Conservation (phyloP, 1,140 invertebrate genomes). For the Limonius californicus region DNA sequence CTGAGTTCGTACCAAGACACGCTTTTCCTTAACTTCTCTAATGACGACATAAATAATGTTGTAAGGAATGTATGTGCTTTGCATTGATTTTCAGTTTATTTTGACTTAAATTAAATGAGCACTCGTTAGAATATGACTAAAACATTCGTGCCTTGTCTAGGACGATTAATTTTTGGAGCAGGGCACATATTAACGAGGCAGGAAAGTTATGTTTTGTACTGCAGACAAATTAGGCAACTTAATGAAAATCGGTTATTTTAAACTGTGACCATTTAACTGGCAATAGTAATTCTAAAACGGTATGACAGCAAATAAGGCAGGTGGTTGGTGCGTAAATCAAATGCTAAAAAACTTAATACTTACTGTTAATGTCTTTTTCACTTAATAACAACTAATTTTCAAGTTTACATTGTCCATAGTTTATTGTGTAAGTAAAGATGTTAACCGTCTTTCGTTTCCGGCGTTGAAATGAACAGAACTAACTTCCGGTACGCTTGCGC, state of each 20-base stretch:
- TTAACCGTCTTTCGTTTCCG: constrained; percentile 18
- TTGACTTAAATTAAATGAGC: too few relatives aligned
- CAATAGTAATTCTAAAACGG: background rate
- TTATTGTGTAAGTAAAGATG: background rate
- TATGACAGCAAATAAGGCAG: too few relatives aligned
- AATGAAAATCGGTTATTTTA: background rate
- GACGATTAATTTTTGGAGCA: too few relatives aligned
- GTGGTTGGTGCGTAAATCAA: too few relatives aligned
- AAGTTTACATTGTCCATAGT: background rate
- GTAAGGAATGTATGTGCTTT: constrained; percentile 3
- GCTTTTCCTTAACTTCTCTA: constrained; percentile 35
- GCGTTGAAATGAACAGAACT: constrained; percentile 1
- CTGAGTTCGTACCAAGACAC: constrained; percentile 40
- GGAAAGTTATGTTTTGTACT: too few relatives aligned
- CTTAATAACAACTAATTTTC: background rate
- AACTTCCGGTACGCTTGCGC: constrained; percentile 21
- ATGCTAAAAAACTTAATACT: background rate
- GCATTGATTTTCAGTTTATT: constrained; percentile 5
- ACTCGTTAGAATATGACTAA: too few relatives aligned
- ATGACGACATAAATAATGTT: constrained; percentile 35
- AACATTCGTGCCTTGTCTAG: too few relatives aligned
- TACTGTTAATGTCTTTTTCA: background rate
- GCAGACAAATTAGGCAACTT: too few relatives aligned
- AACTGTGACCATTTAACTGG: too few relatives aligned
- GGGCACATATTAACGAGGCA: too few relatives aligned